phyloP scores from a whole-genome alignment of 30 jellyfish, hydroid and myxozoan species.

The Aurelia aurita complex sp. Pacific region DNA sequence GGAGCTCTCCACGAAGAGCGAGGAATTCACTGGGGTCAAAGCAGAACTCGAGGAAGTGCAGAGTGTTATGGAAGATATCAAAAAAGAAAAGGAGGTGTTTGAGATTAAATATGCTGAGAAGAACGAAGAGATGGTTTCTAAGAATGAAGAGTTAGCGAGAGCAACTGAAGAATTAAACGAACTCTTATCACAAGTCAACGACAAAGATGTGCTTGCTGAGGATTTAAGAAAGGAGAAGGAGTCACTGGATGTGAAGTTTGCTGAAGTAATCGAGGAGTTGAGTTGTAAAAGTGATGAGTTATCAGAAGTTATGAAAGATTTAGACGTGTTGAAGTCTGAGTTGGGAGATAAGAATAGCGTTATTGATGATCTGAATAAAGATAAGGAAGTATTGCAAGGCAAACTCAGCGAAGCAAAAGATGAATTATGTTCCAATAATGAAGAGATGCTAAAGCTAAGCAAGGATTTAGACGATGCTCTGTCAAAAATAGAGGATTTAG shows the following conservation, averaged over 20 bases:
- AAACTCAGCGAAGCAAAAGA: not conserved
- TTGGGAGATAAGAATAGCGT: not conserved
- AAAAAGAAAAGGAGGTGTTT: not conserved
- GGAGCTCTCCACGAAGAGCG: not conserved
- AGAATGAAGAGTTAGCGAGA: not conserved
- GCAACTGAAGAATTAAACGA: not conserved
- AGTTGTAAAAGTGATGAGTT: not conserved
- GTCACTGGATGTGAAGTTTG: too few species aligned
- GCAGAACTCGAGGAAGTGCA: too few species aligned
- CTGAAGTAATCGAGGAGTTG: not conserved
- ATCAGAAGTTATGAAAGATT: not conserved
- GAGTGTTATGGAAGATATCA: not conserved
- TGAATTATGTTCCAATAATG: not conserved
- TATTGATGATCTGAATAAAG: not conserved
- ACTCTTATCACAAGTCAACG: not conserved
- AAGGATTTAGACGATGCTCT: not conserved
- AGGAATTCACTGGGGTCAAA: too few species aligned
- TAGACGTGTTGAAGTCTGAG: not conserved
- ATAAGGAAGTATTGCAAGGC: not conserved
- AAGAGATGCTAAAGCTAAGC: not conserved
- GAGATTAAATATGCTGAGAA: not conserved
- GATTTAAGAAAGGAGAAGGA: too few species aligned
- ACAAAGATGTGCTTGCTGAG: too few species aligned
- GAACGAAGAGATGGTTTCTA: not conserved
- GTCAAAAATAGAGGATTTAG: not conserved